phyloP scores from a whole-genome alignment of 2,888 invertebrate species.

The Arrhopalites spinosus region DNA sequence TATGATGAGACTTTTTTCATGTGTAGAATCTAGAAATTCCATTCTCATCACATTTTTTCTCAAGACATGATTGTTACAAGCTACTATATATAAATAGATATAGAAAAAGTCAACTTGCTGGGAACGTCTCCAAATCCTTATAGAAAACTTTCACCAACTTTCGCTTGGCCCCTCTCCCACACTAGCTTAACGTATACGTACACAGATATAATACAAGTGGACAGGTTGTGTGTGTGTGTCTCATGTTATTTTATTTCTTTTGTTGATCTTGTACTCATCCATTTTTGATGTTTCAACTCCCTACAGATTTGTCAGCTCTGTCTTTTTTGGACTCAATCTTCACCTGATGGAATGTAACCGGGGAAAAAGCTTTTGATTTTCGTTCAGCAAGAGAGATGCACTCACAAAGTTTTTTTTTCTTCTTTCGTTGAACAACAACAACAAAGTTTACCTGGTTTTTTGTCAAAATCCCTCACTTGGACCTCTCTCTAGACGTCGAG shows the following conservation, averaged over 20 bases:
- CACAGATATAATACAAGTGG: background rate
- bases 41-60: too few relatives aligned
- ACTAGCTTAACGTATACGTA: background rate
- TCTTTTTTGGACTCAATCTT: constrained; percentile 27
- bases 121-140: too few relatives aligned
- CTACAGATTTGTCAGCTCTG: constrained; percentile 26
- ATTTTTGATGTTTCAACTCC: constrained; percentile 11
- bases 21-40: too few relatives aligned
- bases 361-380: constrained; percentile 25
- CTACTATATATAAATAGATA: too few relatives aligned
- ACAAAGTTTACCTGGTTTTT: background rate
- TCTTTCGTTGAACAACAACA: background rate
- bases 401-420: constrained; percentile 17
- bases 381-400: constrained; percentile 7
- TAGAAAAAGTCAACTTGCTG: too few relatives aligned
- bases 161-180: background rate
- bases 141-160: background rate
- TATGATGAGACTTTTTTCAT: too few relatives aligned
- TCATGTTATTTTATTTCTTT: background rate
- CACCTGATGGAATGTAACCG: constrained; percentile 16
- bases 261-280: constrained; percentile 9
- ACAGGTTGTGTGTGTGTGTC: background rate
- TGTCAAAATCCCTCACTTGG: too few relatives aligned
- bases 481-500: background rate
- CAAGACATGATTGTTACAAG: too few relatives aligned